Evolutionary conservation across 2,113 vertebrate species (phyloP), one percentile per base, ranked within the genome.

Genomic region (Etheostoma spectabile): DNA sequence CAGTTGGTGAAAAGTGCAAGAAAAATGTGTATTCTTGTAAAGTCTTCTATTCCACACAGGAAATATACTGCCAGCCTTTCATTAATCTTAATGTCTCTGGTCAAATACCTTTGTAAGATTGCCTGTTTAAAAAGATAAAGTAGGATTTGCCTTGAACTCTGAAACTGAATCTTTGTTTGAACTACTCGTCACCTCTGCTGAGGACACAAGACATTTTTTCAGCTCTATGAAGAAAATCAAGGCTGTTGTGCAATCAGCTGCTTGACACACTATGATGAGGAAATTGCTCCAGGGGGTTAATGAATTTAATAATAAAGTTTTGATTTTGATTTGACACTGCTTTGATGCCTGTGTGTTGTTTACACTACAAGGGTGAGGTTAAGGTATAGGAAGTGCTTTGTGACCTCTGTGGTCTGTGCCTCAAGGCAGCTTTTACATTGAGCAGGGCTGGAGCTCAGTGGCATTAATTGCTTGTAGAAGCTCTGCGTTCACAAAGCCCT

Each of bases 381-480:
- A 89, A 82, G 30, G 53, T 81, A 80, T 71, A 91, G 90, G 88
- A 93, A 94, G 85, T 81, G 52, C 61, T 79, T 59, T 38, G 38
- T 90, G 89, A 93, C 85, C 88, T 85, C 61, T 79, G 1, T 21
- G 83, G 14, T 86, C 79, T 68, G 74, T 24, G 76, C 88, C 88
- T 56, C 11, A 19, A 77, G 90, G 85, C 88, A 75, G 72, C 60
- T 53, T 74, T 80, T 79, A 82, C 77, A 66, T 69, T 83, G 81
- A 85, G 83, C 84, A 84, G 66, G 16, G 21, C 65, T 57, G 52
- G 35, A 79, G 80, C 79, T 77, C 84, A 33, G 71, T 69, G 67
- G 74, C 85, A 82, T 84, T 92, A 83, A 92, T 87, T 89, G 86
- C 74, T 82, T 60, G 72, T 87, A 74, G 77, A 87, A 87, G 76